phyloP scores from a whole-genome alignment of 2,113 vertebrate genomes.

The Puma concolor region DNA sequence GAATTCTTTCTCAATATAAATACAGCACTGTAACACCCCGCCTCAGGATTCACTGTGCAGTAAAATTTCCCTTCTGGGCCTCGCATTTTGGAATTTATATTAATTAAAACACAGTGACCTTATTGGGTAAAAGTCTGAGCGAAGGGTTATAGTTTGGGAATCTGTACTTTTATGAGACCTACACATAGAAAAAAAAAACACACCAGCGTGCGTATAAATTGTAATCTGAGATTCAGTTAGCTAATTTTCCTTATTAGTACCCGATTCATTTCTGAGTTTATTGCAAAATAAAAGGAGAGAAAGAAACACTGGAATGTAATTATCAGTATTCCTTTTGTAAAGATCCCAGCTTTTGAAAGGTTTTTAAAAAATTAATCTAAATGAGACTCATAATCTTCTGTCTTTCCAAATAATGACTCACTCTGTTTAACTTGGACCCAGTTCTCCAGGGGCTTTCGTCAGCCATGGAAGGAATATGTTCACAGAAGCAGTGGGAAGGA shows the following conservation, averaged over 20 bases:
- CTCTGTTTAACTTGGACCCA: neutral
- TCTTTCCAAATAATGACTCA: conserved; percentile 46
- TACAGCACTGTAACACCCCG: neutral
- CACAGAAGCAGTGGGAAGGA: neutral
- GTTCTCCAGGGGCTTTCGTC: neutral
- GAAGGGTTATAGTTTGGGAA: conserved; percentile 59
- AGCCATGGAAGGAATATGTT: neutral
- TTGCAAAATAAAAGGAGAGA: neutral
- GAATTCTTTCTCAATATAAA: neutral
- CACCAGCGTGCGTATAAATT: conserved; percentile 20
- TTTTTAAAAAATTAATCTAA: conserved; percentile 49
- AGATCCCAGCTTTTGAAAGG: conserved; percentile 5
- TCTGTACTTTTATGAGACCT: conserved; percentile 53
- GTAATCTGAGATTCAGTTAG: conserved; percentile 53
- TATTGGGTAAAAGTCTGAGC: conserved; percentile 47
- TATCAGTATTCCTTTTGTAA: conserved; percentile 51
- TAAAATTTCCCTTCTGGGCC: conserved; percentile 24
- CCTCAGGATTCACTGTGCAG: neutral
- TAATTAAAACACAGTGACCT: conserved; percentile 29
- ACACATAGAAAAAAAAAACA: neutral
- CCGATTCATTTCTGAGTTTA: conserved; percentile 59
- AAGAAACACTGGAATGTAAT: conserved; percentile 42
- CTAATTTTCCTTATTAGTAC: conserved; percentile 52
- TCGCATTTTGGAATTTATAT: conserved; percentile 60
- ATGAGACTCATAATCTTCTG: neutral